A percentile compares a stretch with the other conserved stretches of the same genome.
Evolutionary conservation across 2,797 vertebrate species (phyloP).

Genomic region (Enteromius fasciolatus): DNA sequence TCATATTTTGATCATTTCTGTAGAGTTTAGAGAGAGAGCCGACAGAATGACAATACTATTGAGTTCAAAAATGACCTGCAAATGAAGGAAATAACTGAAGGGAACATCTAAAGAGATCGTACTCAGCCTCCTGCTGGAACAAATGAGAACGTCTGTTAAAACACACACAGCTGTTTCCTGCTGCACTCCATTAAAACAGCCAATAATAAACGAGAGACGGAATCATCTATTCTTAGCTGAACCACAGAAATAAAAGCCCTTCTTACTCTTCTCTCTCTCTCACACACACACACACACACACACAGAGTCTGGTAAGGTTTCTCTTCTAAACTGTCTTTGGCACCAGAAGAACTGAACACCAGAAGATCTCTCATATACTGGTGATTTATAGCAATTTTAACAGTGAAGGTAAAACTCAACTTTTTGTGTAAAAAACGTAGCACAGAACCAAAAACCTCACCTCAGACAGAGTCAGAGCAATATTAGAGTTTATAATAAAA

Average conservation of each 20-base stretch:
- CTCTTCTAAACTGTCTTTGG: not conserved
- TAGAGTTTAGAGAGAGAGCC: not conserved
- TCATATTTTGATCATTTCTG: not conserved
- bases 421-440: too few species aligned
- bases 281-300: not conserved
- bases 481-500: constrained; percentile 29
- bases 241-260: not conserved
- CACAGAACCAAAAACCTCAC: too few species aligned
- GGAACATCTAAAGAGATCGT: constrained; percentile 68
- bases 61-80: constrained; percentile 67
- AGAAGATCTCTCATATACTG: not conserved
- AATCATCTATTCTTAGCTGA: constrained; percentile 23
- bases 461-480: not conserved
- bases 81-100: constrained; percentile 74
- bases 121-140: constrained; percentile 65
- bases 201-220: not conserved
- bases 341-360: not conserved
- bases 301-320: not conserved
- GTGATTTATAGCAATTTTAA: not conserved
- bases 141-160: constrained; percentile 59
- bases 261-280: not conserved
- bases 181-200: not conserved
- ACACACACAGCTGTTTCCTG: constrained; percentile 33
- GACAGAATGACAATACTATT: not conserved
- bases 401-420: not conserved